Evolutionary conservation across 2,797 vertebrate genomes (phyloP).

Genomic region (Myripristis jacobus): DNA sequence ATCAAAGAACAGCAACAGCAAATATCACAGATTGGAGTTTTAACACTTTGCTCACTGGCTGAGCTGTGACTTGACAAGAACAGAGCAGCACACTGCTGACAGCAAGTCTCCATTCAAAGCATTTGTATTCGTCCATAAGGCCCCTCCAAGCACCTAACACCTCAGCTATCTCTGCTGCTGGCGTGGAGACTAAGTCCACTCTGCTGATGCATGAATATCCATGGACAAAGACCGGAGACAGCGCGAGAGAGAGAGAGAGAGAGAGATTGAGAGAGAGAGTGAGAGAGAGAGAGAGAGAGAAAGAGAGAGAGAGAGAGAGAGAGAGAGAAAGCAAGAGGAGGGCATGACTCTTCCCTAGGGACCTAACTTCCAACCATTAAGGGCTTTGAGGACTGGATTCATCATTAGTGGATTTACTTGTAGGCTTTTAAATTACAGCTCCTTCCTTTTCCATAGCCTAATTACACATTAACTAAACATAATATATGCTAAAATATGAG

Average conservation of each 20-base stretch:
- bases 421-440: conserved; percentile 39
- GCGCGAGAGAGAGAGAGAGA: not conserved
- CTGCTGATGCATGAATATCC: conserved; percentile 46
- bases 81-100: conserved; percentile 53
- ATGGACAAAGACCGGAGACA: conserved; percentile 10
- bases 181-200: conserved; percentile 35
- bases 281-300: conserved; percentile 10
- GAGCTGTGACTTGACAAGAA: conserved; percentile 58
- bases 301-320: not conserved
- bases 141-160: conserved; percentile 32
- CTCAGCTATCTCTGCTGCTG: conserved; percentile 48
- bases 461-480: conserved; percentile 38
- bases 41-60: conserved; percentile 38
- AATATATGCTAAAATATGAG: conserved; percentile 42
- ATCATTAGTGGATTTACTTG: conserved; percentile 24
- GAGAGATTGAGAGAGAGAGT: not conserved
- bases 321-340: not conserved
- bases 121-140: conserved; percentile 25
- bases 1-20: conserved; percentile 26
- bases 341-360: conserved; percentile 20
- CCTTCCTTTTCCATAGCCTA: conserved; percentile 27
- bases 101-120: conserved; percentile 37
- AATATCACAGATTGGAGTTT: conserved; percentile 34
- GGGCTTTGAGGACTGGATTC: conserved; percentile 18
- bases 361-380: conserved; percentile 19